These are phyloP conservation scores for Syncerus caffer DNA, from an alignment of 2,797 vertebrate species.

Conservation along the genomic window DNA sequence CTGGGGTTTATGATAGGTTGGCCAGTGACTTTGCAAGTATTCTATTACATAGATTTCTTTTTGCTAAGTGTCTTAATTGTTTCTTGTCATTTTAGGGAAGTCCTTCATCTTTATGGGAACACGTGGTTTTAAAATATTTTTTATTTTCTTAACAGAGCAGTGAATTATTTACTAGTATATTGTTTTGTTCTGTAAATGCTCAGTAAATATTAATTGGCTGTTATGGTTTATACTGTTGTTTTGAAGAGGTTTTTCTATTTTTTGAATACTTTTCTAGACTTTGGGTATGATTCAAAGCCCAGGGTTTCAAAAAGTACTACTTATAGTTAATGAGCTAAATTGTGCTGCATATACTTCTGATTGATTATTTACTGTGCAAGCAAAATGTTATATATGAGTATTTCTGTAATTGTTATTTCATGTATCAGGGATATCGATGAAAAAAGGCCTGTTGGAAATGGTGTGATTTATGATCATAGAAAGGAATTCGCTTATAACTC, in stretches of 20 bases:
- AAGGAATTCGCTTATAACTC: background rate
- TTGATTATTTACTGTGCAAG: constrained; percentile 18
- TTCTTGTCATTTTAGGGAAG: constrained; percentile 41
- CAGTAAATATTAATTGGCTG: background rate
- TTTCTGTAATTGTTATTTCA: constrained; percentile 28
- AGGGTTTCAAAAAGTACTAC: background rate
- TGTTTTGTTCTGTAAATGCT: constrained; percentile 23
- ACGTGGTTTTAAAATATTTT: background rate
- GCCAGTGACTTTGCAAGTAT: background rate
- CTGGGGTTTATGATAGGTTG: constrained; percentile 35
- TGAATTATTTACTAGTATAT: background rate
- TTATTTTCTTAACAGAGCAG: constrained; percentile 20
- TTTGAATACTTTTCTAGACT: constrained; percentile 3
- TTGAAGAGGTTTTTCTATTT: constrained; percentile 10
- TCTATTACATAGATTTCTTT: constrained; percentile 37
- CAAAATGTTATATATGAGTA: background rate
- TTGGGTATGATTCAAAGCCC: constrained; percentile 22
- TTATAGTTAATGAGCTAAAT: constrained; percentile 41
- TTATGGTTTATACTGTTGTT: background rate
- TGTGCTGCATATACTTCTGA: background rate
- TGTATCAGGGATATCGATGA: background rate
- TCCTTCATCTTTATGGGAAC: background rate
- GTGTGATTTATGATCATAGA: constrained; percentile 39
- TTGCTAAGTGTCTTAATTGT: constrained; percentile 26
- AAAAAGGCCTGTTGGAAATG: background rate